Evolutionary conservation across 2,888 invertebrate species (phyloP).

Genomic region (Cataglyphis cursor): DNA sequence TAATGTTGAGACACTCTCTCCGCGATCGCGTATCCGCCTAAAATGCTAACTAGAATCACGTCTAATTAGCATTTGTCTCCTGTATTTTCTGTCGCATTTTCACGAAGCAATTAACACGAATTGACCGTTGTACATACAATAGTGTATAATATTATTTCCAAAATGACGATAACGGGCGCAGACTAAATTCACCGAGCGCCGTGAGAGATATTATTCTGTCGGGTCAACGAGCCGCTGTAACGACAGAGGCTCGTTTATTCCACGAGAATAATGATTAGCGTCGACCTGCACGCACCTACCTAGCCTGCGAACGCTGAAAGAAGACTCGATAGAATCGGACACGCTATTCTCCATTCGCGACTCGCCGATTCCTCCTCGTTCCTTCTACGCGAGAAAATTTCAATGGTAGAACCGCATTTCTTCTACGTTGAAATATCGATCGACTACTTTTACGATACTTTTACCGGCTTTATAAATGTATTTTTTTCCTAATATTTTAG

Average conservation of each 20-base stretch:
- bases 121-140: background rate
- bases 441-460: background rate
- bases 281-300: slow-evolving; percentile 28
- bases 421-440: slow-evolving; percentile 29
- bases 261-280: slow-evolving; percentile 39
- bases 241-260: slow-evolving; percentile 30
- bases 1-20: background rate
- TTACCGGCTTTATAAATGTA: background rate
- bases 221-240: slow-evolving; percentile 10
- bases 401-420: background rate
- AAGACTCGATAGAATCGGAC: slow-evolving; percentile 26
- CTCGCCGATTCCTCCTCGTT: slow-evolving; percentile 28
- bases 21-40: background rate
- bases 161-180: background rate
- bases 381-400: slow-evolving; percentile 10
- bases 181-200: background rate
- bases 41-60: slow-evolving; percentile 10
- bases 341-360: slow-evolving; percentile 34
- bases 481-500: slow-evolving; percentile 13
- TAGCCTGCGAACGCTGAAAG: background rate
- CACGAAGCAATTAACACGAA: slow-evolving; percentile 13
- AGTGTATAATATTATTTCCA: background rate
- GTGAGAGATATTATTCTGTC: background rate
- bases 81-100: background rate
- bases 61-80: slow-evolving; percentile 12